A percentile compares a stretch with the other conserved stretches of the same genome.
Evolutionary conservation across 2,797 vertebrate genomes (phyloP).

Genomic region (Centropyge bicolor): DNA sequence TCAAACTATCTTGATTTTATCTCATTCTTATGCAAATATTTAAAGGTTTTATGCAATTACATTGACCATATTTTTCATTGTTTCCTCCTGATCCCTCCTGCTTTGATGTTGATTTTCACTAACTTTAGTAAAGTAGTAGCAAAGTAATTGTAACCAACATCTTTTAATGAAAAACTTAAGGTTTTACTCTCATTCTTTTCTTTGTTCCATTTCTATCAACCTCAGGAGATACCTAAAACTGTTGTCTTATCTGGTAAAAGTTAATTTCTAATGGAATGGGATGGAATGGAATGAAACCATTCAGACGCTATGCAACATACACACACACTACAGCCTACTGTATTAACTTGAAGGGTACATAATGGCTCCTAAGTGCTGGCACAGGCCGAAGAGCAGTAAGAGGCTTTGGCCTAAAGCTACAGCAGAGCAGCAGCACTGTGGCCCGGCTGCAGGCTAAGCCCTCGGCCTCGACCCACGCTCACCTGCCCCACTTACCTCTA

Average conservation of each 20-base stretch:
- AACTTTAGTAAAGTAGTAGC: too few relatives aligned
- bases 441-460: conserved; percentile 69
- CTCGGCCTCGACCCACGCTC: conserved; percentile 27
- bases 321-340: not conserved
- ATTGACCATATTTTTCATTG: too few relatives aligned
- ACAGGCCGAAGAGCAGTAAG: conserved; percentile 77
- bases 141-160: too few relatives aligned
- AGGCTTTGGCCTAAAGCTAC: conserved; percentile 86
- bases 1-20: not conserved
- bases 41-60: not conserved
- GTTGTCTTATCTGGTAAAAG: not conserved
- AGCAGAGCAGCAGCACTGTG: conserved; percentile 65
- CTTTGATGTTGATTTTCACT: too few relatives aligned
- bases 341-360: conserved; percentile 38
- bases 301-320: conserved; percentile 10
- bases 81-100: not conserved
- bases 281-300: conserved; percentile 2
- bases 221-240: not conserved
- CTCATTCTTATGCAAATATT: not conserved
- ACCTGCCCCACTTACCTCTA: conserved; percentile 77
- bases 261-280: conserved; percentile 10
- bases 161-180: not conserved
- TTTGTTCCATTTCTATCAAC: not conserved
- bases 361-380: conserved; percentile 71
- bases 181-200: not conserved